These are phyloP conservation scores for Theristicus caerulescens DNA, from an alignment of 2,113 vertebrate species.

Conservation along the genomic window DNA sequence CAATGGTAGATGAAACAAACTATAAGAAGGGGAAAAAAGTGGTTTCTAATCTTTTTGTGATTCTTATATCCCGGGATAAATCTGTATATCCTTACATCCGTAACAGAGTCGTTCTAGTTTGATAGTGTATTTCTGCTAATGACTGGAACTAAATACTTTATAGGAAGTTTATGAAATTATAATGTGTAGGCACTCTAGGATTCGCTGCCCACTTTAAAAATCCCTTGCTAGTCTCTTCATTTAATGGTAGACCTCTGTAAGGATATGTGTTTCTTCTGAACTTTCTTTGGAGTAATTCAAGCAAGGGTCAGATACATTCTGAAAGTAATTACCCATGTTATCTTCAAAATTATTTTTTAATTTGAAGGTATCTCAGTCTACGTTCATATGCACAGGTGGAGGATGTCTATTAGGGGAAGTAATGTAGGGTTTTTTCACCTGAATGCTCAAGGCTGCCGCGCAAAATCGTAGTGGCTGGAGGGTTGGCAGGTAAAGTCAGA, in stretches of 20 bases:
- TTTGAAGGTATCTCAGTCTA: background rate
- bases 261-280: background rate
- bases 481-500: background rate
- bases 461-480: background rate
- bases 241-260: background rate
- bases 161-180: conserved; percentile 3
- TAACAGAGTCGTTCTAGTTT: background rate
- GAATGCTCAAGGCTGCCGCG: background rate
- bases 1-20: background rate
- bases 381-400: background rate
- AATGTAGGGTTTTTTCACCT: background rate
- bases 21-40: background rate
- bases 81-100: background rate
- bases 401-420: background rate
- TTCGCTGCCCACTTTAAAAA: background rate
- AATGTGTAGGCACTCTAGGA: background rate
- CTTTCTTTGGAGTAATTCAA: background rate
- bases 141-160: conserved; percentile 9
- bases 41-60: background rate
- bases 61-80: background rate
- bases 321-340: background rate
- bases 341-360: background rate
- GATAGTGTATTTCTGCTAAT: background rate
- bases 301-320: background rate
- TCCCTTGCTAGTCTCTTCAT: background rate